Evolutionary conservation across 2,888 invertebrate species (phyloP), one percentile per base, ranked within the genome.

Genomic region (Campoplex capitator): DNA sequence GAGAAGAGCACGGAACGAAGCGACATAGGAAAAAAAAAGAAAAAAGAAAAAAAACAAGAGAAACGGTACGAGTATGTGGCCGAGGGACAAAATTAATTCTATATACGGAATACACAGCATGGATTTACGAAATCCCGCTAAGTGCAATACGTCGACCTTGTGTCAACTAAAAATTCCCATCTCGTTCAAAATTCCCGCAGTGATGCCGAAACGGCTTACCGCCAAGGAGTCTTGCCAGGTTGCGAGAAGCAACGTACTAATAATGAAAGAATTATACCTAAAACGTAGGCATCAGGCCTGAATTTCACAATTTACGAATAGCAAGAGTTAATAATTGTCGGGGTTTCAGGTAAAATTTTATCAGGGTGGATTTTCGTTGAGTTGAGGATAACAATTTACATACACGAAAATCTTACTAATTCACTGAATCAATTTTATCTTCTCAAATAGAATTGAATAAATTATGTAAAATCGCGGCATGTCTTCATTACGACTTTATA

Each of bases 91-190:
- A 74, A 84, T 79, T 78, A 56, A 82, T 82, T 82, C 68, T 48
- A 38, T 68, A 28, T 54, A 54, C 56, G 58, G 56, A 58, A 75
- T 71, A 82, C 56, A 74, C 75, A 70, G 67, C 75, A 56, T 42
- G 62, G 54, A 62, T 71, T 77, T 82, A 80, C 73, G 38, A 76
- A 83, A 78, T 78, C 83, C 83, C 86, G 83, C 80, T 83, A 86
- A 58, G 71, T 71, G 80, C 80, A 70, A 56, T 45, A 68, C 32
- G 45, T 67, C 86, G 86, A 83, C 86, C 86, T 86, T 83, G 83
- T 51, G 75, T 42, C 71, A 51, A 68, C 68, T 62, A 70, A 74
- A 58, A 84, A 79, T 80, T 75, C 79, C 32, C 56, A 54, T 65
- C 76, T 82, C 45, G 74, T 68, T 67, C 78, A 58, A 79, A n/a